Evolutionary conservation across 2,113 vertebrate species (phyloP).

Genomic region (Mus pahari): DNA sequence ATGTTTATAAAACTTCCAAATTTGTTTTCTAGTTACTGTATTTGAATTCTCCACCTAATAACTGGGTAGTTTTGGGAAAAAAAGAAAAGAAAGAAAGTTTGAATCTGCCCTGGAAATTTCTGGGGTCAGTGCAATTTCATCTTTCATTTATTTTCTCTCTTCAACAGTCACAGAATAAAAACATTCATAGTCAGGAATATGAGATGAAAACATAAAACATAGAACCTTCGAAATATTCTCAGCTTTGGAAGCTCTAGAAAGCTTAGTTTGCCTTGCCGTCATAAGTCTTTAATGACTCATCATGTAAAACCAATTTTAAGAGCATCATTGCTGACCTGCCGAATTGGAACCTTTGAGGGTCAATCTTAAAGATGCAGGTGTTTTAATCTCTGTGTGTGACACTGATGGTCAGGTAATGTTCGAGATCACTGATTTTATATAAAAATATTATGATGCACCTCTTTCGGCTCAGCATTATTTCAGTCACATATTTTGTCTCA

Average conservation of each 20-base stretch:
- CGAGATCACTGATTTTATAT: neutral
- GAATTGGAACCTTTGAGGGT: conserved; percentile 21
- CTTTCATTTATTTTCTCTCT: conserved; percentile 48
- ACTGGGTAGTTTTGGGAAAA: neutral
- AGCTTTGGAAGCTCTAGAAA: conserved; percentile 16
- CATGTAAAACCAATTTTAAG: conserved; percentile 1
- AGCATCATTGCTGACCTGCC: neutral
- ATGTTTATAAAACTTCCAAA: neutral
- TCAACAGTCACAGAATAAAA: neutral
- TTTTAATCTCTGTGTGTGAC: neutral
- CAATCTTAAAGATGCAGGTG: neutral
- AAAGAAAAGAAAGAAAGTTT: neutral
- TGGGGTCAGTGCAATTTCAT: neutral
- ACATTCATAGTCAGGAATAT: too few relatives aligned
- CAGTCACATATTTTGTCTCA: too few relatives aligned
- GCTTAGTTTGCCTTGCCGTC: neutral
- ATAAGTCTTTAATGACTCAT: conserved; percentile 42
- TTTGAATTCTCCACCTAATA: neutral
- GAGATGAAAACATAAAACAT: neutral
- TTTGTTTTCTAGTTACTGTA: neutral
- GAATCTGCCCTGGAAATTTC: neutral
- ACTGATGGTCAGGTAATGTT: neutral
- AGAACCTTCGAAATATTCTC: conserved; percentile 32
- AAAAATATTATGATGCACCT: neutral
- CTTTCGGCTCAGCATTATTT: neutral